Percentiles rank a stretch among this genome's conserved stretches.
Evolutionary conservation across 2,888 invertebrate species (phyloP).

Genomic region (Andrena minutula): DNA sequence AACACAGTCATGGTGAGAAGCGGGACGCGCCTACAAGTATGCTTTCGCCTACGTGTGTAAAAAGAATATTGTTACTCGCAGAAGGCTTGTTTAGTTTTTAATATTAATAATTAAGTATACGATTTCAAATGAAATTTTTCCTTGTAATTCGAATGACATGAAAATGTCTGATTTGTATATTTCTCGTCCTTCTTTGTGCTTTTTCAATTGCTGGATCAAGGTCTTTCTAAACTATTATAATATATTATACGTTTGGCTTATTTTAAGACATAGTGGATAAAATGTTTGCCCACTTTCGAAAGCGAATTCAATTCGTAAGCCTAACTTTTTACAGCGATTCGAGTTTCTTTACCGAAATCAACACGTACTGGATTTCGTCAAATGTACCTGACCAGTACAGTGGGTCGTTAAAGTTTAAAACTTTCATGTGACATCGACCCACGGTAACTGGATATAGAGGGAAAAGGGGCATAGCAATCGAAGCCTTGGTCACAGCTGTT

Average conservation of each 20-base stretch:
- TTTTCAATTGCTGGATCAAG: neutral
- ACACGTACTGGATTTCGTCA: slow-evolving; percentile 25
- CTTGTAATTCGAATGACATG: neutral
- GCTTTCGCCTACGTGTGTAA: slow-evolving; percentile 11
- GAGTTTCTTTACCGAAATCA: slow-evolving; percentile 4
- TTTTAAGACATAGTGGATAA: neutral
- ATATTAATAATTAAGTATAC: neutral
- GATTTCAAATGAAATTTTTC: neutral
- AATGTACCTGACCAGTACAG: slow-evolving; percentile 56
- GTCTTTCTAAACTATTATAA: too few species aligned
- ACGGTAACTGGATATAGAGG: slow-evolving; percentile 56
- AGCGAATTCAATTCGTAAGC: neutral
- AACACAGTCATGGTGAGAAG: slow-evolving; percentile 73
- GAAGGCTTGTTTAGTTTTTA: neutral
- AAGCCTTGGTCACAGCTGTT: slow-evolving; percentile 71
- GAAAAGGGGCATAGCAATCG: slow-evolving; percentile 57
- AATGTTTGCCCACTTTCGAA: neutral
- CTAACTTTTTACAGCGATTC: neutral
- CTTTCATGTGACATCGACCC: slow-evolving; percentile 75
- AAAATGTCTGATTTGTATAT: neutral
- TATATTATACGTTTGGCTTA: neutral
- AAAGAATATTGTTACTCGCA: neutral
- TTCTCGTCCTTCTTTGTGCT: neutral
- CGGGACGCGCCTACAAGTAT: slow-evolving; percentile 10
- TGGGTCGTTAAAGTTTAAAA: slow-evolving; percentile 69